A percentile compares a stretch with the other conserved stretches of the same genome.
Conservation (phyloP, 2,113 vertebrate species). For the Morone chrysops region DNA sequence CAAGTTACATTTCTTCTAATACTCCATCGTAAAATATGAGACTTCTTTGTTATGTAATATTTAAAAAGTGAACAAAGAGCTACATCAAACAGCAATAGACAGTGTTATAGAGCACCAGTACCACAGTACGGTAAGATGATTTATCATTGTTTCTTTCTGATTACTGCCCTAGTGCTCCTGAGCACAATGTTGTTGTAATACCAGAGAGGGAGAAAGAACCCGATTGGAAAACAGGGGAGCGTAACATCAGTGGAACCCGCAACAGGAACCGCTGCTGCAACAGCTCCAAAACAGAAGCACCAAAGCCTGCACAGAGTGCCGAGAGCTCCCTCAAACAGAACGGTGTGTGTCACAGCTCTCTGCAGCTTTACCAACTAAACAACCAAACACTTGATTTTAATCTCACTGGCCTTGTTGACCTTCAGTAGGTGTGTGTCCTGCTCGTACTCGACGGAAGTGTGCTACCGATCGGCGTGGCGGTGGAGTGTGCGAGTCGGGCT, state of each 20-base stretch:
- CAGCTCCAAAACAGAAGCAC: constrained; percentile 78
- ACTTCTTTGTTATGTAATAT: background rate
- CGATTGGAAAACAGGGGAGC: constrained; percentile 84
- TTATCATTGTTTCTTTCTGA: background rate
- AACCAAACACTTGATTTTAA: background rate
- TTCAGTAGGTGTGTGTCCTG: constrained; percentile 72
- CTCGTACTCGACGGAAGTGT: constrained; percentile 84
- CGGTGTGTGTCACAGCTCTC: constrained; percentile 62
- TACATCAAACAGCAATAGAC: background rate
- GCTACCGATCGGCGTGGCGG: constrained; percentile 85
- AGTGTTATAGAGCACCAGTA: background rate
- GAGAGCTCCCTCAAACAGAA: constrained; percentile 81
- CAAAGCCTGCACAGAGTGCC: constrained; percentile 66
- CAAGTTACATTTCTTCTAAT: background rate
- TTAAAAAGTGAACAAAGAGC: background rate
- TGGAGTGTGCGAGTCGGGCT: constrained; percentile 93
- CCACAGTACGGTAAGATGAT: background rate
- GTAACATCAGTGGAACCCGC: constrained; percentile 70
- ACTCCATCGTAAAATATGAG: background rate
- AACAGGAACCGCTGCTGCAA: constrained; percentile 84
- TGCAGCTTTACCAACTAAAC: too few species aligned
- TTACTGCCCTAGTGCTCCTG: constrained; percentile 82
- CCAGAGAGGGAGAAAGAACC: constrained; percentile 86
- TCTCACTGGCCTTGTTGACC: background rate
- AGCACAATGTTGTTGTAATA: constrained; percentile 83